Percentiles rank a stretch among this genome's conserved stretches.
phyloP scores from a whole-genome alignment of 2,888 invertebrate genomes.

The Ametastegia equiseti region DNA sequence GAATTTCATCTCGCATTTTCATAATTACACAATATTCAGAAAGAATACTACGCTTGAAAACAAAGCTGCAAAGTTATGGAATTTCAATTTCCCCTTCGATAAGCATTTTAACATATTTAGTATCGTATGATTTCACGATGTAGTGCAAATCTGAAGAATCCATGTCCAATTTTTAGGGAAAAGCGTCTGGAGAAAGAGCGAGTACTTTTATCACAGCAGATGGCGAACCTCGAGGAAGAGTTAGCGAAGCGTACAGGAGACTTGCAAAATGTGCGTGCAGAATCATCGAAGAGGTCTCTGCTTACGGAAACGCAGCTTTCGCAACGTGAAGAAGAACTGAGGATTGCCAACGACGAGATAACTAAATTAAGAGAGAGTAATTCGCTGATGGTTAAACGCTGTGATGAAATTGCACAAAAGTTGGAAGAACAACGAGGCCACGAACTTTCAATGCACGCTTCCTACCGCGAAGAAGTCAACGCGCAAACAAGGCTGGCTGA shows the following conservation, averaged over 20 bases:
- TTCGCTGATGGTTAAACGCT: constrained; percentile 84
- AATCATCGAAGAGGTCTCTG: constrained; percentile 83
- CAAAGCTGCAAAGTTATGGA: neutral
- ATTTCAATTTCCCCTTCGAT: too few relatives aligned
- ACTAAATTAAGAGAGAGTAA: constrained; percentile 84
- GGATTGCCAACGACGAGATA: constrained; percentile 84
- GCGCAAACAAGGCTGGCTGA: constrained; percentile 91
- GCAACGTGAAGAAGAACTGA: constrained; percentile 88
- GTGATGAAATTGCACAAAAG: constrained; percentile 82
- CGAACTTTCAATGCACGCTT: constrained; percentile 74
- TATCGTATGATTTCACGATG: too few relatives aligned
- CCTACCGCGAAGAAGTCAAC: constrained; percentile 89
- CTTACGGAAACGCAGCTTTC: constrained; percentile 86
- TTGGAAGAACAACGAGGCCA: constrained; percentile 77
- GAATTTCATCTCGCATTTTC: too few relatives aligned
- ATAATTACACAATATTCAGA: neutral
- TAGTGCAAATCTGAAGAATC: too few relatives aligned
- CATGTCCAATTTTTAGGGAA: constrained; percentile 77
- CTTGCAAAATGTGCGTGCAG: constrained; percentile 86
- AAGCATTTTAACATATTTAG: too few relatives aligned
- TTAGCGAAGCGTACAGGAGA: constrained; percentile 88
- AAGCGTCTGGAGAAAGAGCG: constrained; percentile 91
- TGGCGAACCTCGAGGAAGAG: constrained; percentile 87
- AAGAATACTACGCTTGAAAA: neutral
- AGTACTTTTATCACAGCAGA: constrained; percentile 86